Conservation (phyloP, 2,888 invertebrate species). For the Synanthedon tipuliformis region DNA sequence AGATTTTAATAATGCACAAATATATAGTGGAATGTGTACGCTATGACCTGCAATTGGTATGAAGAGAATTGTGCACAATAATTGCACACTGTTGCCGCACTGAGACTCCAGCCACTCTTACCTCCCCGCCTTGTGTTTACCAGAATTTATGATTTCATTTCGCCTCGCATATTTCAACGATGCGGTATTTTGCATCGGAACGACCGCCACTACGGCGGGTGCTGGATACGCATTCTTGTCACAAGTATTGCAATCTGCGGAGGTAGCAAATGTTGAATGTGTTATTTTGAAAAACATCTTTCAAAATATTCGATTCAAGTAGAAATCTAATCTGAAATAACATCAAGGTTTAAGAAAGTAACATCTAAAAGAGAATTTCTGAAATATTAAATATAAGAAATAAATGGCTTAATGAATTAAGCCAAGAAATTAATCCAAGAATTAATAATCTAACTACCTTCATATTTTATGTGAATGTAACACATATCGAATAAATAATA, state of each 20-base stretch:
- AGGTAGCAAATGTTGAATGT: too few relatives aligned
- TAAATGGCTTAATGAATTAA: too few relatives aligned
- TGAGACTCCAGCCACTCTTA: not conserved
- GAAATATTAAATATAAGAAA: too few relatives aligned
- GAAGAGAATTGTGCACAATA: not conserved
- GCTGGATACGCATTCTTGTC: conserved; percentile 11
- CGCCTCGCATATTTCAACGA: conserved; percentile 55
- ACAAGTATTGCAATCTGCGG: not conserved
- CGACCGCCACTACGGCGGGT: conserved; percentile 33
- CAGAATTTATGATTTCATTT: conserved; percentile 64
- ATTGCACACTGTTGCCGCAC: not conserved
- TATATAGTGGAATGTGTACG: not conserved
- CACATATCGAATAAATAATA: too few relatives aligned
- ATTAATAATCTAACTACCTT: too few relatives aligned
- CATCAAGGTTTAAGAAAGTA: too few relatives aligned
- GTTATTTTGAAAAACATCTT: too few relatives aligned
- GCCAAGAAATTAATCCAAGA: too few relatives aligned
- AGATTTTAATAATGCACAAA: not conserved
- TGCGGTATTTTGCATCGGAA: conserved; percentile 48
- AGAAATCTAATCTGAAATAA: too few relatives aligned
- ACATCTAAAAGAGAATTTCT: too few relatives aligned
- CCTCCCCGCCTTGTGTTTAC: conserved; percentile 16
- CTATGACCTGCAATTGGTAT: not conserved
- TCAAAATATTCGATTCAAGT: too few relatives aligned
- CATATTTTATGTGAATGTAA: too few relatives aligned